These are phyloP conservation scores for Panagrolaimus sp. DNA, from an alignment of 1,140 invertebrate species.

Conservation along the genomic window DNA sequence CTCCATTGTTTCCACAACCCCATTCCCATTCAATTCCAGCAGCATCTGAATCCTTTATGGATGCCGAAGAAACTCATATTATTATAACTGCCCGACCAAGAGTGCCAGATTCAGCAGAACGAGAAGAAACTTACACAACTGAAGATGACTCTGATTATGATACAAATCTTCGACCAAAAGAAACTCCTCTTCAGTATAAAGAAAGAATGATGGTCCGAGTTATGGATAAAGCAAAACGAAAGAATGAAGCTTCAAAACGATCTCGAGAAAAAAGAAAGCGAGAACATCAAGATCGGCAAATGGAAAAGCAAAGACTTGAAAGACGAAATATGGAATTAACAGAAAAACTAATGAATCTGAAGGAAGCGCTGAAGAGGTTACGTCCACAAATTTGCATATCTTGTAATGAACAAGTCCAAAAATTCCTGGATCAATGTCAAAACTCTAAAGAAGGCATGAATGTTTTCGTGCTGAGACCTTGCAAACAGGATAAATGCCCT, in stretches of 20 bases:
- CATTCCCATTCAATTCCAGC: no score
- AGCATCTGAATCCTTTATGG: no score
- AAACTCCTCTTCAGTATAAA: no score
- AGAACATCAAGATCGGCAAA: neutral
- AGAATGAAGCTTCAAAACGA: constrained; percentile 3
- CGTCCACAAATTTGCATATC: neutral
- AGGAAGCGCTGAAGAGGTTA: neutral
- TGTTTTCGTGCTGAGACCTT: neutral
- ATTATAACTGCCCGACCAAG: no score
- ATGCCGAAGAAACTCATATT: no score
- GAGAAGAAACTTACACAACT: no score
- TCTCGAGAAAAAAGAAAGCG: neutral
- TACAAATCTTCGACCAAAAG: no score
- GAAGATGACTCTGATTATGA: no score
- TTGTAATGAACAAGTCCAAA: neutral
- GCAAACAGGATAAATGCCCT: neutral
- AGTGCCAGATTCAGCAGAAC: no score
- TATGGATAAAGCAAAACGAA: no score
- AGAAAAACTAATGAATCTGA: neutral
- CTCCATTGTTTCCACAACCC: no score
- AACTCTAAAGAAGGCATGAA: neutral
- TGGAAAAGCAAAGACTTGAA: neutral
- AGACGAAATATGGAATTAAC: neutral
- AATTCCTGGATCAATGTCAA: neutral
- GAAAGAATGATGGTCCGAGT: no score